Evolutionary conservation across 2,888 invertebrate species (phyloP), one percentile per base, ranked within the genome.

Genomic region (Fabriciana adippe): DNA sequence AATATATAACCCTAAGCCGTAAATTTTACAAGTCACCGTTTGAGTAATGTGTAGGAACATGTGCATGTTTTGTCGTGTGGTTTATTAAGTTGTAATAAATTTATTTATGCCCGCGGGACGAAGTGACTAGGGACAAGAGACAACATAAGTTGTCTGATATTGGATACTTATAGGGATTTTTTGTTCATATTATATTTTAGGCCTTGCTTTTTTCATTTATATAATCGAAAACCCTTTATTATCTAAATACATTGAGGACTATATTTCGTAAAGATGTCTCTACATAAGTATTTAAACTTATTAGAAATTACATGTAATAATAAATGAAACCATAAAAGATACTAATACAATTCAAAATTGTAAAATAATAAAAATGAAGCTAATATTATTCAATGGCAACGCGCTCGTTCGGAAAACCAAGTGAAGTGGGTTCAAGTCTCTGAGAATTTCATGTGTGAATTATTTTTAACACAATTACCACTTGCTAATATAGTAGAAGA

Each of bases 11-110:
- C 88, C 82, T 77, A 78, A 74, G 83, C 88, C 89, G 81, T 92
- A 92, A 92, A 92, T 92, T 86, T 81, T 78, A 76, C 77, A 77
- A 81, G 79, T 79, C 81, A 78, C 77, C 78, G 75, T 75, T 78
- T 82, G 85, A 84, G 78, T 85, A 86, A 87, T 87, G 85, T 83
- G 85, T 83, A 76, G 79, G 74, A 87, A 87, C 89, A 90, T 89
- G 89, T 87, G 86, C 79, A 81, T 80, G 78, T 82, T 80, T 79
- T 85, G 87, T 89, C 88, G 85, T 88, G 86, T 84, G 77, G 81
- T 76, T 89, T 90, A 92, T 91, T 89, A 89, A 88, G 85, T 87
- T 82, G 87, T 89, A 89, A 92, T 92, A 91, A 87, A 90, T 59
- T 48, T 59, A 90, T 89, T 82, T 81, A 83, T 82, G 77, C 83